Evolutionary conservation across 2,888 invertebrate species (phyloP).

Genomic region (Dicranocentrus wangi): DNA sequence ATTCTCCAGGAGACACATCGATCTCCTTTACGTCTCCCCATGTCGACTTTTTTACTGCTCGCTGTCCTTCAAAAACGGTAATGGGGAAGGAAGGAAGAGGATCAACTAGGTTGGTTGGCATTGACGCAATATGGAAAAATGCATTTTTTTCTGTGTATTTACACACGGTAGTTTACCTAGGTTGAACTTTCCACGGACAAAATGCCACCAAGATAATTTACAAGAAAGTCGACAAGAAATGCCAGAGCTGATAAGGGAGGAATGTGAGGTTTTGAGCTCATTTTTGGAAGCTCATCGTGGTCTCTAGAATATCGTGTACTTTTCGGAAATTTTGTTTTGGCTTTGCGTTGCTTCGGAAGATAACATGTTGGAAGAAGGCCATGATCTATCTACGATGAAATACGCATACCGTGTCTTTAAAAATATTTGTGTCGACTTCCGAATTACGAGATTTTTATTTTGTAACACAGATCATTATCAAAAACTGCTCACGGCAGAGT

Average conservation of each 20-base stretch:
- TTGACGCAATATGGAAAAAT: not conserved
- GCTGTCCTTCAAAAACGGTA: conserved; percentile 41
- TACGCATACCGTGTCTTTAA: no score
- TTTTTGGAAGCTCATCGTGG: no score
- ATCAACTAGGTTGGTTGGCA: not conserved
- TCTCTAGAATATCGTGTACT: no score
- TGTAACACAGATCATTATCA: no score
- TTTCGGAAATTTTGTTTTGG: conserved; percentile 55
- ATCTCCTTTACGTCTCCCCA: conserved; percentile 52
- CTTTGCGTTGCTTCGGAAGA: no score
- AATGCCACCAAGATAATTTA: conserved; percentile 20
- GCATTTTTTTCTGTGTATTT: no score
- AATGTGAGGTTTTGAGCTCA: conserved; percentile 45
- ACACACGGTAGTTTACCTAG: conserved; percentile 26
- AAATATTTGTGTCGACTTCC: no score
- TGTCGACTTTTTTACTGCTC: conserved; percentile 55
- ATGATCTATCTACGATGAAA: no score
- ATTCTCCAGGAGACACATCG: conserved; percentile 45
- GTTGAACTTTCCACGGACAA: conserved; percentile 34
- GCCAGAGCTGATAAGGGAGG: conserved; percentile 51
- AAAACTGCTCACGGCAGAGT: no score
- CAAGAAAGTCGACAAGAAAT: conserved; percentile 12
- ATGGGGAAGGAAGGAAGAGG: no score
- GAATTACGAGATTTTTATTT: no score
- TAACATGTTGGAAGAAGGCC: no score